phyloP scores from a whole-genome alignment of 64 coral and sea anemone genomes.

The Acropora tenuis region DNA sequence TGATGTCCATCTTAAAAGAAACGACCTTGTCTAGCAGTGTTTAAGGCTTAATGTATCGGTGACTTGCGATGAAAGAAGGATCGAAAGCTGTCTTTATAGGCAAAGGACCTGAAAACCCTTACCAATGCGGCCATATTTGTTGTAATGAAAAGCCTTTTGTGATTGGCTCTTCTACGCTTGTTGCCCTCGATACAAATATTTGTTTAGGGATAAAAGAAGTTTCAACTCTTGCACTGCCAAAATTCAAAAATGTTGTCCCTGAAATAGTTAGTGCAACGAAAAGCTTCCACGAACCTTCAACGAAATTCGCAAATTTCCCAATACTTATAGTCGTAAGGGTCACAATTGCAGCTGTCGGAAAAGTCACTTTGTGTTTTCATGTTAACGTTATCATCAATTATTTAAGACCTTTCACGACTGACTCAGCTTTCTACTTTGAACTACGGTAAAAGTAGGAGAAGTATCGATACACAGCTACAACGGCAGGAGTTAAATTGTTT shows the following conservation, averaged over 20 bases:
- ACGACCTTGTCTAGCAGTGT: neutral
- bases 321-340: neutral
- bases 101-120: neutral
- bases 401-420: neutral
- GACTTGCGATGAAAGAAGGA: neutral
- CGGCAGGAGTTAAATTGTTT: too few species aligned
- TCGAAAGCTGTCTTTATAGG: neutral
- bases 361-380: neutral
- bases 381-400: neutral
- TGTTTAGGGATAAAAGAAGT: slow-evolving; percentile 2
- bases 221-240: too few species aligned
- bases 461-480: too few species aligned
- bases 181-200: slow-evolving; percentile 37
- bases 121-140: slow-evolving; percentile 28
- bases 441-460: neutral
- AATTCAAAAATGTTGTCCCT: too few species aligned
- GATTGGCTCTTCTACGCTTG: neutral
- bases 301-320: too few species aligned
- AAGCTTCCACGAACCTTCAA: too few species aligned
- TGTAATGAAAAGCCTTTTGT: neutral
- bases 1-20: neutral
- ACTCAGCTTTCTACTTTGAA: neutral
- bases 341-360: neutral
- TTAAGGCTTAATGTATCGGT: neutral
- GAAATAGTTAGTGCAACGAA: too few species aligned